Conservation (phyloP, 2,888 invertebrate species). For the Limenitis camilla region DNA sequence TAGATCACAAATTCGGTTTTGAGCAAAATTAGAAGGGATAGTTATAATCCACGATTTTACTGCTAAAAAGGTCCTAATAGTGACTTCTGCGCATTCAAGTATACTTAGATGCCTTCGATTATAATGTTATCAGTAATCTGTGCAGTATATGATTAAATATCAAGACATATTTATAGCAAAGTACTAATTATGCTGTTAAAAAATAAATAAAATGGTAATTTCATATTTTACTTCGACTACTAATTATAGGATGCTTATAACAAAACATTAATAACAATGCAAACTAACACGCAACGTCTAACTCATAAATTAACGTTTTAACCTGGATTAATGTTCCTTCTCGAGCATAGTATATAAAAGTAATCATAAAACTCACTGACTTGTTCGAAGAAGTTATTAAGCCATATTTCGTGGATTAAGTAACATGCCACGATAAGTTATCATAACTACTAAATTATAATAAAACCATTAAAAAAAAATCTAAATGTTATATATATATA, state of each 20-base stretch:
- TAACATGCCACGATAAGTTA: conserved; percentile 9
- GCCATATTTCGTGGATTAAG: conserved; percentile 12
- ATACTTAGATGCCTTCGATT: too few relatives aligned
- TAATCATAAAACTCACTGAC: conserved; percentile 12
- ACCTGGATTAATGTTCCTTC: conserved; percentile 15
- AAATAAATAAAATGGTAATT: not conserved
- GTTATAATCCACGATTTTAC: too few relatives aligned
- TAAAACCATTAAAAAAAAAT: not conserved
- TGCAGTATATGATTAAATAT: too few relatives aligned
- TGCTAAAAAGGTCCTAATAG: too few relatives aligned
- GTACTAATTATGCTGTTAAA: too few relatives aligned
- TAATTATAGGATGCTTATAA: conserved; percentile 40
- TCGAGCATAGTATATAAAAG: conserved; percentile 13
- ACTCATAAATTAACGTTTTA: conserved; percentile 3
- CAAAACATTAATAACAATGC: conserved; percentile 47
- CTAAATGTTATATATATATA: not conserved
- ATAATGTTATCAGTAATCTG: too few relatives aligned
- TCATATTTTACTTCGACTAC: conserved; percentile 13
- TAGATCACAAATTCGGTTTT: too few relatives aligned
- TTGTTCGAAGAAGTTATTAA: conserved; percentile 10
- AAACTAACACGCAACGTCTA: conserved; percentile 16
- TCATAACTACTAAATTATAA: not conserved
- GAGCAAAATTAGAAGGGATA: too few relatives aligned
- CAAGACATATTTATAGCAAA: too few relatives aligned
- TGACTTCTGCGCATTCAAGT: too few relatives aligned